Conservation (phyloP, 2,797 vertebrate genomes). For the Chaetodon trifasciatus region DNA sequence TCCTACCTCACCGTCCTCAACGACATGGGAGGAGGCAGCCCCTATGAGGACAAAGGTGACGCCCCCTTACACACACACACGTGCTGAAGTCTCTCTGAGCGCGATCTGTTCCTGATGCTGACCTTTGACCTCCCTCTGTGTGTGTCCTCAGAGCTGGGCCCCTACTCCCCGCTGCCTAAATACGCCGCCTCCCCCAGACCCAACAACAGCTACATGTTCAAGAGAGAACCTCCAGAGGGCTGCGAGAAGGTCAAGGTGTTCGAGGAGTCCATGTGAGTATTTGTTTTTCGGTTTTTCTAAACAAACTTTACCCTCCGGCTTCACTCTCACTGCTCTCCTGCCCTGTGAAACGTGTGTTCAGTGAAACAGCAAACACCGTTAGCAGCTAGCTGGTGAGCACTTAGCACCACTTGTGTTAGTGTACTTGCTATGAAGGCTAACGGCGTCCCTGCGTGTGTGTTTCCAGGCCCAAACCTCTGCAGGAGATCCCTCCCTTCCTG, state of each 20-base stretch:
- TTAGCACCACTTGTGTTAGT: no score
- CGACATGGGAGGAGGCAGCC: constrained; percentile 91
- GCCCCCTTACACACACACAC: background rate
- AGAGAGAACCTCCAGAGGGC: constrained; percentile 98
- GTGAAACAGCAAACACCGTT: no score
- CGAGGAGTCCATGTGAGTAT: constrained; percentile 95
- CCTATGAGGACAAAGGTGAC: constrained; percentile 96
- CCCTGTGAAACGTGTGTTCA: no score
- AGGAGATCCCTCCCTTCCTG: constrained; percentile 96
- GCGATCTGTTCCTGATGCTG: background rate
- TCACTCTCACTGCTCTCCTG: no score
- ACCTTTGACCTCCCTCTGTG: constrained; percentile 36
- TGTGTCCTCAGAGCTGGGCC: constrained; percentile 90
- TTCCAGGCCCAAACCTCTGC: constrained; percentile 92
- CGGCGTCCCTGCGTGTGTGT: constrained; percentile 1
- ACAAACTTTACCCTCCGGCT: no score
- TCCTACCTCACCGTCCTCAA: constrained; percentile 95
- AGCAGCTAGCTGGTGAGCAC: no score
- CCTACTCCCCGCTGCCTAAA: constrained; percentile 96
- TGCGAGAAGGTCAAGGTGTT: constrained; percentile 97
- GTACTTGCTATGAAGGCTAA: background rate
- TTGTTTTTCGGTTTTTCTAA: background rate
- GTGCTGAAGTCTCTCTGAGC: background rate
- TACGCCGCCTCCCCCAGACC: constrained; percentile 98
- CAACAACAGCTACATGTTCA: constrained; percentile 99